Base-by-base conservation (phyloP, 1,140 invertebrate genomes). In the Aphelenchoides fujianensis region DNA sequence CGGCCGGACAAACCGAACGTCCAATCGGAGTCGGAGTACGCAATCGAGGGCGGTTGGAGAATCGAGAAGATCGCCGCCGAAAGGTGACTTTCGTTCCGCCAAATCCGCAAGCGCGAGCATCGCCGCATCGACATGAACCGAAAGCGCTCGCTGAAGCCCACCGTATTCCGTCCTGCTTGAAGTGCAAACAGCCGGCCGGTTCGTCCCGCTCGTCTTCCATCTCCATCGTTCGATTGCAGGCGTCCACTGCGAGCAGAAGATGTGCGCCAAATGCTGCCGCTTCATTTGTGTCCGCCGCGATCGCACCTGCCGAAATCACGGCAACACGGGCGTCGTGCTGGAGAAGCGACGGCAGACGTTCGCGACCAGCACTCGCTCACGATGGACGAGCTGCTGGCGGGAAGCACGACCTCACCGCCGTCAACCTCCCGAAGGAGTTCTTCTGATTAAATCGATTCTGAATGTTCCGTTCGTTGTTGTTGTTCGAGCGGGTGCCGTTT, bases 191-290 rank as follows among this genome's bases (percentile, higher is more conserved):
- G 35, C 80, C 82, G 19, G 79, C 82, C 41, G 77, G 79, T 23
- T 48, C 23, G 12, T 48, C 23, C 23, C 12, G 23, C 12, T 48
- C 23, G 12, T 12, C 41, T 48, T 48, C 23, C 12, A 12, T 48
- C 12, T 48, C 12, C 41, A 48, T 12, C 23, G 12, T 12, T n/a
- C n/a, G 41, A 12, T 23, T 12, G 41, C 41, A 12, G 41, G 55
- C 3, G 64, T 73, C 57, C 59, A 64, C 31, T 81, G 79, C 59
- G 9, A 12, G 28, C 35, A 70, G 7, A 37, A 23, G 16, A 72
- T 79, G 64, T 81, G 79, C 75, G 69, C 71, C 53, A 74, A 73
- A 34, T 81, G 79, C 35, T 81, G 79, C 48, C 69, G 64, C 71
- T 75, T 32, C 31, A 66, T 67, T 12, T 78, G 81, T 63, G 48